Evolutionary conservation across 2,797 vertebrate genomes (phyloP), one percentile per base, ranked within the genome.

Genomic region (Rallus crepitans): DNA sequence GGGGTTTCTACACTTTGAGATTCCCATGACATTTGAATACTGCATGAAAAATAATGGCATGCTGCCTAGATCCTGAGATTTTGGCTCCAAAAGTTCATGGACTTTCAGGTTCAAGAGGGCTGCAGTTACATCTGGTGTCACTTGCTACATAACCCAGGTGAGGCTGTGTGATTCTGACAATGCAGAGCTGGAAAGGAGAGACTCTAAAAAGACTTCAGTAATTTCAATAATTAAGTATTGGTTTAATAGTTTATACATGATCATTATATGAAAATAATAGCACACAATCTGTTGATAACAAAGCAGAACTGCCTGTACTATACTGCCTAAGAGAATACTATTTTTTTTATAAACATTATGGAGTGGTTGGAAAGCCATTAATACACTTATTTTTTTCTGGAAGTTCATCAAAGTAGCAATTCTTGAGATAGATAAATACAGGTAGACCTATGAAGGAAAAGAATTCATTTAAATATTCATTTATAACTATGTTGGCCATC

Each of bases 91-190:
- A 66, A 72, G 82, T 90, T 94, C 20, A 66, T 73, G 81, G 92
- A 73, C 71, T 89, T 94, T 53, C 39, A 68, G 39, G 85, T 90
- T 87, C 89, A 90, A 87, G 93, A 87, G 77, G 66, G 42, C 68
- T 89, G 39, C 63, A 84, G 27, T 73, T 82, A 87, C n/a, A 66
- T 3, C 0, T 13, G 19, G 33, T 64, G 93, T 87, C 75, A 40
- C 39, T 82, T 77, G 33, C 33, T 82, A 12, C 27, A 7, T 48
- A 60, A n/a, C 1, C 1, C 84, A 80, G 79, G n/a, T 15, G 12
- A 87, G 91, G 27, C 80, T 15, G 45, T 66, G 37, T 53, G 63
- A 35, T 79, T 79, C 40, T 64, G 65, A 70, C 42, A 63, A 9
- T 37, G 56, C 45, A 69, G 59, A 80, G 27, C 30, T 33, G 13